Base-by-base conservation (phyloP, 2,113 vertebrate species). In the Myotis lucifugus region DNA sequence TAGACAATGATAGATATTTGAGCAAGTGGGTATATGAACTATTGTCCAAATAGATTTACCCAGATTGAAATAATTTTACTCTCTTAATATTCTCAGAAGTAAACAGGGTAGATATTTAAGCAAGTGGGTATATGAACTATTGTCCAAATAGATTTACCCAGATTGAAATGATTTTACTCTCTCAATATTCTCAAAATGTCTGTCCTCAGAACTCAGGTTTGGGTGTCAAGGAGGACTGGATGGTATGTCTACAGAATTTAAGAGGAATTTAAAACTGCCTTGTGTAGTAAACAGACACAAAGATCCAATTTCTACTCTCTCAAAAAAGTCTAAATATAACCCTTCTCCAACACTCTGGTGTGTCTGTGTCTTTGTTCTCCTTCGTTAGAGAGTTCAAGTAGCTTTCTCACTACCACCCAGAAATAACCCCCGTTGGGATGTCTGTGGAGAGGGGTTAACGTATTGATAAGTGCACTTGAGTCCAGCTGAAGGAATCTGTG, bases 291-390 rank as follows among this genome's bases (percentile, higher is more conserved):
- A 88, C 73, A 93, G 94, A 95, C 97, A 92, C 2, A 74, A 87
- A 96, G 70, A 90, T 96, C 83, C 90, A 96, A 84, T 56, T 85
- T 66, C 76, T 94, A 50, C 88, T 97, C 82, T 97, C 96, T 56
- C 81, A 50, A 88, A 97, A 96, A 95, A 96, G 95, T 96, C 93
- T 98, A 95, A 88, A 97, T 96, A 96, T 97, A 97, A 95, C 95
- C 88, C 86, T 96, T 97, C 97, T 97, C 93, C 92, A 95, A 96
- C 23, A 95, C 93, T 97, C 92, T 90, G 95, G 95, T 95, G 74
- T 94, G 83, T 0, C 54, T 88, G 76, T 91, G 76, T 91, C 93
- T 95, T 96, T 5, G 1, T 42, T 69, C 40, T 59, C 42, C 91
- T 94, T 69, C 94, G 95, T 91, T 85, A 93, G 40, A 87, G 74